These are phyloP conservation scores for Melipona beecheii DNA, from an alignment of 2,888 invertebrate species.

Conservation along the genomic window DNA sequence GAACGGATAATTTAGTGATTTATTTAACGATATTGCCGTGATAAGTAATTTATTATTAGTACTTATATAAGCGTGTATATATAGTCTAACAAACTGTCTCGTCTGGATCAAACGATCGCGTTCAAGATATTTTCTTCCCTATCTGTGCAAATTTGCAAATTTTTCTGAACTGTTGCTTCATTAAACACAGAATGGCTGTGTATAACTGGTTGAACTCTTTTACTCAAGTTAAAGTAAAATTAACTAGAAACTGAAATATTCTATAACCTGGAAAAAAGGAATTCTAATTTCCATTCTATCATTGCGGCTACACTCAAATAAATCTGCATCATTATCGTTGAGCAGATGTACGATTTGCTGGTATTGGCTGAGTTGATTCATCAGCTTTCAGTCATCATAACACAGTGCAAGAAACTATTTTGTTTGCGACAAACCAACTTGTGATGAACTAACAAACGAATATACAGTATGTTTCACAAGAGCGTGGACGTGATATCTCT, in stretches of 20 bases:
- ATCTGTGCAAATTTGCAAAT: not conserved
- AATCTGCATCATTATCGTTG: not conserved
- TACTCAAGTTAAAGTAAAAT: not conserved
- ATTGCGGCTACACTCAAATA: not conserved
- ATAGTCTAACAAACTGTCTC: not conserved
- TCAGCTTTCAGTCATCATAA: too few species aligned
- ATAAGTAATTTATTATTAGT: too few species aligned
- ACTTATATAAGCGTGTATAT: too few species aligned
- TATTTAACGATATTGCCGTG: too few species aligned
- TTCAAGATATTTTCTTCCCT: not conserved
- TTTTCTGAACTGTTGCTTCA: not conserved
- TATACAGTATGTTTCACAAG: too few species aligned
- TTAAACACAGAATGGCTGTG: not conserved
- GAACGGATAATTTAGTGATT: too few species aligned
- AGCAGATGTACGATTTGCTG: too few species aligned
- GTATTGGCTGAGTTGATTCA: too few species aligned
- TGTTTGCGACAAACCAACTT: too few species aligned
- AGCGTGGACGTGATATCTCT: too few species aligned
- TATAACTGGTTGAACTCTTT: not conserved
- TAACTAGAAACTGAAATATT: not conserved
- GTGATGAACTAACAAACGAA: too few species aligned
- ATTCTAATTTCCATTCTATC: not conserved
- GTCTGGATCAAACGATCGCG: not conserved
- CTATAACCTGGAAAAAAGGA: not conserved
- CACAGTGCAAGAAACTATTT: too few species aligned